A percentile compares a stretch with the other conserved stretches of the same genome.
Evolutionary conservation across 2,888 invertebrate genomes (phyloP).

Genomic region (Thereva unica): DNA sequence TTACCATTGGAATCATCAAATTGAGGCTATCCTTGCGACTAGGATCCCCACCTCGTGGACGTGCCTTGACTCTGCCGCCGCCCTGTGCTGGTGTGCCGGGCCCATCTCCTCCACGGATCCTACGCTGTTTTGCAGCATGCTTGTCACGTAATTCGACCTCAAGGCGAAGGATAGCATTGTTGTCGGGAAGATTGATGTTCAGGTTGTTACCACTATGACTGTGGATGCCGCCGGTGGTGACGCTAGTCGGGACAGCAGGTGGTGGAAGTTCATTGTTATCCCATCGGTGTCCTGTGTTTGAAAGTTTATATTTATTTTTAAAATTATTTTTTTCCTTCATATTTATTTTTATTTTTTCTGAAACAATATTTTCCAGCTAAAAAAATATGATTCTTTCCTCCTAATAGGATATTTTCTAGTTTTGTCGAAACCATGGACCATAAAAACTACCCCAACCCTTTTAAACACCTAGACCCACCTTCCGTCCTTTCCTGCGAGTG

Average conservation of each 20-base stretch:
- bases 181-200: slow-evolving; percentile 59
- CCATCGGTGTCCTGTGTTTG: slow-evolving; percentile 27
- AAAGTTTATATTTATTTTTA: neutral
- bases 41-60: slow-evolving; percentile 49
- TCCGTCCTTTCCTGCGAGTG: no score
- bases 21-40: slow-evolving; percentile 56
- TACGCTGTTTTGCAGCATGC: slow-evolving; percentile 57
- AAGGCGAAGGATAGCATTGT: slow-evolving; percentile 56
- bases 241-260: slow-evolving; percentile 7
- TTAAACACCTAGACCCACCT: no score
- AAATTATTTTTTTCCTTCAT: neutral
- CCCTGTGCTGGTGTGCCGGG: slow-evolving; percentile 49
- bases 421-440: no score
- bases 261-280: slow-evolving; percentile 38
- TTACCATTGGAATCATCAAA: slow-evolving; percentile 70
- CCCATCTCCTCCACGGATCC: slow-evolving; percentile 56
- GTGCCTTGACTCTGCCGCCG: slow-evolving; percentile 46
- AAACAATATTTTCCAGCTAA: neutral
- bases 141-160: slow-evolving; percentile 60
- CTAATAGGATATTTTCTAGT: no score
- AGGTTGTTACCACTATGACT: slow-evolving; percentile 51
- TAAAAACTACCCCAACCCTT: no score
- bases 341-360: neutral
- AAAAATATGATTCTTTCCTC: slow-evolving; percentile 1
- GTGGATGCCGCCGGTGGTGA: slow-evolving; percentile 5